Base-by-base conservation (phyloP, 2,113 vertebrate species). In the Sinocyclocheilus rhinocerous region DNA sequence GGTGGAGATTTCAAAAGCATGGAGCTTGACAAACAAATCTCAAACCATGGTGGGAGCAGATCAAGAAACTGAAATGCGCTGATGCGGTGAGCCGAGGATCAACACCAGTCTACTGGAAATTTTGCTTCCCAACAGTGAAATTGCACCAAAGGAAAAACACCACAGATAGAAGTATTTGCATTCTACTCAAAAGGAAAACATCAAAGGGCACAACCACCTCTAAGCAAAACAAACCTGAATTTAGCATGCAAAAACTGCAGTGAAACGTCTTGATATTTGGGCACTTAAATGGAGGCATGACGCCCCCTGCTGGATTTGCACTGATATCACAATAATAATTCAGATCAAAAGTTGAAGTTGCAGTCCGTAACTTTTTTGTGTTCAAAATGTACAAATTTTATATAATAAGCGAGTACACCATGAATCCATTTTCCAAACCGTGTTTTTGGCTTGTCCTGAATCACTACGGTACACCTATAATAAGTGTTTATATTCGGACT, bases 21-120 rank as follows among this genome's bases (percentile, higher is more conserved):
- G 22, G 33, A 20, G 67, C 67, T 70, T 8, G 36, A 70, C 33
- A 72, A 72, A 72, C 36, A 39, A 5, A 2, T 72, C 69, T 39
- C 36, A 73, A 22, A 22, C 20, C 4, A n/a, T 12, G 11, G 2
- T 76, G 42, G 42, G 48, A 0, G 12, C 24, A 76, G 72, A 15
- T 48, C n/a, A 76, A 76, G 84, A 63, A 69, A 67, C 75, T 69
- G 45, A 59, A 85, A n/a, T 52, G 57, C 13, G 8, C 48, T 33
- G 76, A 45, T 48, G 75, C 45, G 39, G 59, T 18, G 18, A 69
- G 13, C 20, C 18, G 6, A n/a, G 24, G 45, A 78, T 69, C 77
- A 86, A 81, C 42, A 80, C 2, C 79, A 48, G 18, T 81, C 24
- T 65, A 81, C 59, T 65, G 36, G 36, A 45, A 6, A 65, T 45